Conservation (phyloP, 1,140 invertebrate species). For the Rhyacophila brunnea region DNA sequence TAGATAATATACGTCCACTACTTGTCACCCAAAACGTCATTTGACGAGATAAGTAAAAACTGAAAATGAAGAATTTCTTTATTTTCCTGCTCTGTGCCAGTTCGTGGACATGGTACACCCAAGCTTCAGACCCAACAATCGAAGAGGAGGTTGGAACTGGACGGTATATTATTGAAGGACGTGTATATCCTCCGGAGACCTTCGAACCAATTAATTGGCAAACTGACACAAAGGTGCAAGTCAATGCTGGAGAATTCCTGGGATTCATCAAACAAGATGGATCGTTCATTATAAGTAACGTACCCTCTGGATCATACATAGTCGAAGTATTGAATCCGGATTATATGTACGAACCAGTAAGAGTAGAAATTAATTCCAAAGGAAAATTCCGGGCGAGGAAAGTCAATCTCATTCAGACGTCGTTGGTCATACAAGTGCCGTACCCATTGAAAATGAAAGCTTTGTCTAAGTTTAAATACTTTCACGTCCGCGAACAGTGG, state of each 20-base stretch:
- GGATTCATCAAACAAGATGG: constrained; percentile 91
- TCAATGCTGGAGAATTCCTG: constrained; percentile 84
- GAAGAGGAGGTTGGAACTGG: constrained; percentile 61
- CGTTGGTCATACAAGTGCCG: constrained; percentile 79
- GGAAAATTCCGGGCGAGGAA: constrained; percentile 94
- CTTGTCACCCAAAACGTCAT: too few relatives aligned
- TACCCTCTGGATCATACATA: constrained; percentile 93
- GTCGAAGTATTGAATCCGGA: constrained; percentile 91
- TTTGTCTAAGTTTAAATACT: constrained; percentile 81
- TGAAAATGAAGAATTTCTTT: too few relatives aligned
- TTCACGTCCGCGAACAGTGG: constrained; percentile 93
- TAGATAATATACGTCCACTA: too few relatives aligned
- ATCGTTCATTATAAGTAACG: constrained; percentile 84
- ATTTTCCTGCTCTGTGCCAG: too few relatives aligned
- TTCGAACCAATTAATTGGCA: constrained; percentile 66
- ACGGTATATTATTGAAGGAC: constrained; percentile 75
- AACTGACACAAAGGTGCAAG: constrained; percentile 73
- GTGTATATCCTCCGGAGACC: constrained; percentile 72
- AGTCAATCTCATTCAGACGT: constrained; percentile 93
- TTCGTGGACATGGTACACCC: too few relatives aligned
- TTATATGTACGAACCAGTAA: constrained; percentile 86
- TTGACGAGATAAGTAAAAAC: too few relatives aligned
- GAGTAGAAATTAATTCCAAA: constrained; percentile 94
- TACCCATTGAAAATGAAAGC: constrained; percentile 91
- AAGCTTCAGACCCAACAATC: constrained; percentile 19